Conservation (phyloP, 2,888 invertebrate species). For the Ligdia adustata region DNA sequence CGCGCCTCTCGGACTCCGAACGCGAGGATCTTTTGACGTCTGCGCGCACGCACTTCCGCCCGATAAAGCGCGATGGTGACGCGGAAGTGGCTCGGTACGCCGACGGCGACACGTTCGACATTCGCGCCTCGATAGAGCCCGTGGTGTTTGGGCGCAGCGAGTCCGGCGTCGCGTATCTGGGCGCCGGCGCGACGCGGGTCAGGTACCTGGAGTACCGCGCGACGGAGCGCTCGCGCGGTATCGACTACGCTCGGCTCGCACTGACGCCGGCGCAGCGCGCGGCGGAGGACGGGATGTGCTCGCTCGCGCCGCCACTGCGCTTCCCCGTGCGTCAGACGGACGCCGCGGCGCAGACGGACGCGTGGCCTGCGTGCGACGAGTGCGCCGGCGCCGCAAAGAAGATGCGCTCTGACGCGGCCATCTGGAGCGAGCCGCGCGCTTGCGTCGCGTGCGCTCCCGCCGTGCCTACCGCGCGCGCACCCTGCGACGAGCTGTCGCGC, state of each 20-base stretch:
- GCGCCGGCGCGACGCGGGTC: conserved; percentile 69
- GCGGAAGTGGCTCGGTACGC: conserved; percentile 72
- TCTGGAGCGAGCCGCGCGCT: conserved; percentile 61
- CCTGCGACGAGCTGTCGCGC: conserved; percentile 77
- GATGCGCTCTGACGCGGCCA: conserved; percentile 62
- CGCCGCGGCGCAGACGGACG: conserved; percentile 65
- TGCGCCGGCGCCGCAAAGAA: conserved; percentile 70
- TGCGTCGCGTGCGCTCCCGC: conserved; percentile 54
- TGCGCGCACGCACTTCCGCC: conserved; percentile 92
- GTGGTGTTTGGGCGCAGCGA: conserved; percentile 87
- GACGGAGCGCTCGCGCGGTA: conserved; percentile 47
- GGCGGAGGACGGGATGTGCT: conserved; percentile 63
- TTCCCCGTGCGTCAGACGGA: conserved; percentile 83
- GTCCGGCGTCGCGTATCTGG: conserved; percentile 85
- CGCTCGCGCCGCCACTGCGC: conserved; percentile 86
- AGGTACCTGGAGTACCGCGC: conserved; percentile 82
- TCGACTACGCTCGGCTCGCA: conserved; percentile 68
- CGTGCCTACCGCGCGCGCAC: conserved; percentile 28
- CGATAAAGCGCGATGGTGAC: conserved; percentile 86
- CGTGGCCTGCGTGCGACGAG: conserved; percentile 61
- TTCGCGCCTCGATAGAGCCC: conserved; percentile 85
- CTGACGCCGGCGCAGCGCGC: conserved; percentile 65
- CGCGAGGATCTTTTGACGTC: conserved; percentile 90
- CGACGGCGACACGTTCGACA: conserved; percentile 90
- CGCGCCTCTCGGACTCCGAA: conserved; percentile 35